Base-by-base conservation (phyloP, 2,797 vertebrate species). In the Serranus cabrilla region DNA sequence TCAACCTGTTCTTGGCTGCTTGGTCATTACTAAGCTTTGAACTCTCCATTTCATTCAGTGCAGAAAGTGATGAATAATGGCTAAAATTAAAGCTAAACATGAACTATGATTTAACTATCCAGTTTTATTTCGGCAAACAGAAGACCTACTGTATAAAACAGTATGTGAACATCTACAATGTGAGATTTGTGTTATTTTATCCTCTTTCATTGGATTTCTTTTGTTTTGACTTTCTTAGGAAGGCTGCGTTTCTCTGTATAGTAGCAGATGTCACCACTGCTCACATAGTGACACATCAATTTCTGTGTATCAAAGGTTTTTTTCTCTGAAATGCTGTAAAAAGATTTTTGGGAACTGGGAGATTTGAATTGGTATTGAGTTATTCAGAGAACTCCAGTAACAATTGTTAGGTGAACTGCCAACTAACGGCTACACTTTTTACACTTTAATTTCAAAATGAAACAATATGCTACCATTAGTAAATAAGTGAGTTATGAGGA, bases 401-500 rank as follows among this genome's bases (percentile, higher is more conserved):
- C 16, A 51, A 11, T 8, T 23, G 49, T 18, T 18, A 50, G 4
- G 9, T 52, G 0, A 71, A 18, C 31, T 7, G 18, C 7, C 5
- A 5, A 21, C 27, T 20, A 18, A 42, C 6, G 2, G 31, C 14
- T 14, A 10, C 27, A 56, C 14, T 4, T 18, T 52, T 37, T 3
- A n/a, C 20, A 25, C 59, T 66, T 54, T 6, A 11, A n/a, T 27
- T 50, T 21, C 39, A n/a, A 58, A 65, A 60, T 63, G 3, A 31
- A 76, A 62, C 31, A 60, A 46, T 47, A 49, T 71, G 49, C 31
- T 9, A 45, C 17, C 14, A 46, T 69, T 23, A 52, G 18, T 43
- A 54, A 51, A 20, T 42, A 40, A 54, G 31, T 50, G n/a, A 59
- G 43, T 13, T 74, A 39, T 43, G 61, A 68, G 45, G 46, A 60